Percentiles rank a stretch among this genome's conserved stretches.
Evolutionary conservation across 2,113 vertebrate genomes (phyloP).

Genomic region (Neoarius graeffei): DNA sequence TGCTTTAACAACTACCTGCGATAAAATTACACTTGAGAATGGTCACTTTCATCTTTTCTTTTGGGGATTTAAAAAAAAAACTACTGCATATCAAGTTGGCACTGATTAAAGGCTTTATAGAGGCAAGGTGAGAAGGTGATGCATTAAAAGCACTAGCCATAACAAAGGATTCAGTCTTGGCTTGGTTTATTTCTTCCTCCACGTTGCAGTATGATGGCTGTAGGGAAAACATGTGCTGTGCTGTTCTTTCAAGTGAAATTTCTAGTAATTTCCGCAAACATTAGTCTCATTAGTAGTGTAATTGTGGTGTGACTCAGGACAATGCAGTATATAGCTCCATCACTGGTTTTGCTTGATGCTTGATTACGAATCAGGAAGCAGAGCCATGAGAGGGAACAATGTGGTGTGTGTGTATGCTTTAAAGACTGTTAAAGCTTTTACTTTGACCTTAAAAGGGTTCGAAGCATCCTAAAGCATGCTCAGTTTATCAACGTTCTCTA

Average conservation of each 20-base stretch:
- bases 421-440: background rate
- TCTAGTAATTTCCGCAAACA: slow-evolving; percentile 29
- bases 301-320: slow-evolving; percentile 41
- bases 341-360: slow-evolving; percentile 25
- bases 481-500: background rate
- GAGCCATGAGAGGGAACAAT: background rate
- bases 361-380: slow-evolving; percentile 32
- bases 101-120: background rate
- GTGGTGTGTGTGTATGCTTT: background rate
- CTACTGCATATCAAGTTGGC: background rate
- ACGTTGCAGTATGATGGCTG: background rate
- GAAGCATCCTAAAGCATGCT: background rate
- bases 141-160: background rate
- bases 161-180: background rate
- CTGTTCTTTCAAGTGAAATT: slow-evolving; percentile 25
- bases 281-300: slow-evolving; percentile 31
- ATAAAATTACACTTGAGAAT: slow-evolving; percentile 12
- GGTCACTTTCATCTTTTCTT: slow-evolving; percentile 33
- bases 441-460: background rate
- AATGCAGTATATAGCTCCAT: slow-evolving; percentile 30
- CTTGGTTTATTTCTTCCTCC: background rate
- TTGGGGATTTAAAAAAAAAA: background rate
- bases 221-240: slow-evolving; percentile 3
- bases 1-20: slow-evolving; percentile 12
- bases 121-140: slow-evolving; percentile 17